Base-by-base conservation (phyloP, 2,888 invertebrate species). In the Tanytarsus gracilentus region DNA sequence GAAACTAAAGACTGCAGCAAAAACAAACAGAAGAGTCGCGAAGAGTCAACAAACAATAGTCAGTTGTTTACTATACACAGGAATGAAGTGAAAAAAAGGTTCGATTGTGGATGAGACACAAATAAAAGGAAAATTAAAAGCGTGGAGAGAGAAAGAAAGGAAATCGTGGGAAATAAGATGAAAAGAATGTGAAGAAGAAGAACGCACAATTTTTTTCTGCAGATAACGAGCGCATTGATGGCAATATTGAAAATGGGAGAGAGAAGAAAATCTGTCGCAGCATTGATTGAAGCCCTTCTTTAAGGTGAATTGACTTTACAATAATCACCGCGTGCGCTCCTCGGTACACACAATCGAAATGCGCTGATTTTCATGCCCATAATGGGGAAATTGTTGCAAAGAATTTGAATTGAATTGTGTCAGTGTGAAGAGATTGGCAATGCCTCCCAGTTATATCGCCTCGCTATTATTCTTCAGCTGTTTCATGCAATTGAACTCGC, bases 111-210 rank as follows among this genome's bases (percentile, higher is more conserved):
- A 18, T 48, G 30, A n/a, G 8, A 48, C 8, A 29, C n/a, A 44
- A n/a, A 18, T 23, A 11, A 25, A 5, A 58, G 58, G 58, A 58
- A 58, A 58, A 58, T 58, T 58, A 58, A 55, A 27, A 18, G 52
- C 27, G 23, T 21, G 30, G 25, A 52, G 27, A 56, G 39, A 9
- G 53, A 44, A 52, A 18, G 52, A 52, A 14, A 33, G 58, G 18
- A 58, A 58, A 58, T 58, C 58, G 58, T 58, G 58, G 58, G 58
- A 58, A 58, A 56, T 27, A 29, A 27, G 21, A 40, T 48, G 58
- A 58, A 58, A 26, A 27, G 48, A 44, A 58, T 58, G 58, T 48
- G 48, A 55, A 44, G 48, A 58, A 27, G 27, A 26, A 36, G 11
- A 53, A 36, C 36, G 33, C 11, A 40, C 36, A 56, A 40, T 44